Conservation (phyloP, 1,140 invertebrate genomes). For the Eumaeus atala region DNA sequence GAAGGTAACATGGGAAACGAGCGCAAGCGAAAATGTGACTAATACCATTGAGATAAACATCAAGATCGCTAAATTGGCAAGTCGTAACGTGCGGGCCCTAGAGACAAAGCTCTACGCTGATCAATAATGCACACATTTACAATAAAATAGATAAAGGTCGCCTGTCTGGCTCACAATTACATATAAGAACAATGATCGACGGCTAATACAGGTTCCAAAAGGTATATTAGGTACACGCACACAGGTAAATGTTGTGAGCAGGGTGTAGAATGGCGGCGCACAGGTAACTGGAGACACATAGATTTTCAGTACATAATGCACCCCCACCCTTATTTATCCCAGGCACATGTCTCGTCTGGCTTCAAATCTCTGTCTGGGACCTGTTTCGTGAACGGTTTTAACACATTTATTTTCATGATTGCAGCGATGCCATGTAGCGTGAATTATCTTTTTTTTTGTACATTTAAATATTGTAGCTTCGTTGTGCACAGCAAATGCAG, state of each 20-base stretch:
- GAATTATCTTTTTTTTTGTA: too few relatives aligned
- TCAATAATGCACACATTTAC: conserved; percentile 21
- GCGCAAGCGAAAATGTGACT: conserved; percentile 12
- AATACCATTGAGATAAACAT: neutral
- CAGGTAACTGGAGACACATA: neutral
- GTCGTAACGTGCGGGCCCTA: neutral
- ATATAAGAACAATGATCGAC: conserved; percentile 4
- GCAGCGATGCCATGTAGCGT: too few relatives aligned
- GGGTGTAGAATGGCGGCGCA: neutral
- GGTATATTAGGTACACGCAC: neutral
- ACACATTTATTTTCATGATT: too few relatives aligned
- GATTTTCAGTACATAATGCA: neutral
- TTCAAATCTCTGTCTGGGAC: too few relatives aligned
- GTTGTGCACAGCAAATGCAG: too few relatives aligned
- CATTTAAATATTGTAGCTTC: too few relatives aligned
- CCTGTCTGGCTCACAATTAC: conserved; percentile 10
- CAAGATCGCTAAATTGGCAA: neutral
- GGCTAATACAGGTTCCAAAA: conserved; percentile 1
- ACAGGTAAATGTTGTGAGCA: conserved; percentile 11
- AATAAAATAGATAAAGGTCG: conserved; percentile 12
- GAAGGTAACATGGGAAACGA: conserved; percentile 16
- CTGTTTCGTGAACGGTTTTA: too few relatives aligned
- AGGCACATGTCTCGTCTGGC: conserved; percentile 5
- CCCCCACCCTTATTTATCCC: neutral
- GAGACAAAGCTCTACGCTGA: conserved; percentile 18